A percentile compares a stretch with the other conserved stretches of the same genome.
Conservation (phyloP, 1,140 invertebrate genomes). For the Zaprionus ghesquierei region DNA sequence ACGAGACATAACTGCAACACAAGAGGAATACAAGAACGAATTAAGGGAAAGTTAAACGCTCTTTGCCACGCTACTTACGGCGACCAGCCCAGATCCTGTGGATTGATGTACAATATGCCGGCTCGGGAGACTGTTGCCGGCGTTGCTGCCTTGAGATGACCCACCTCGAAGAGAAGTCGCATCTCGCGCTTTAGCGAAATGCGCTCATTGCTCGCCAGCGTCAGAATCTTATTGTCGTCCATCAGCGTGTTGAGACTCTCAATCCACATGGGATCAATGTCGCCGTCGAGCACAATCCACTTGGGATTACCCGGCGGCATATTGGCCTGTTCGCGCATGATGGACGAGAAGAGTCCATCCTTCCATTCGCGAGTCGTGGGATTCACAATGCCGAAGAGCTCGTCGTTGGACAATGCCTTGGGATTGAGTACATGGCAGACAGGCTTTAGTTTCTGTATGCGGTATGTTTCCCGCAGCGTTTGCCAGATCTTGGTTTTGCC, state of each 20-base stretch:
- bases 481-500: conserved; percentile 95
- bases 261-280: conserved; percentile 99
- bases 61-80: conserved; percentile 87
- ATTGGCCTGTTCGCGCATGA: conserved; percentile 97
- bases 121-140: conserved; percentile 97
- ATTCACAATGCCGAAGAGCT: conserved; percentile 97
- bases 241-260: conserved; percentile 95
- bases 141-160: conserved; percentile 95
- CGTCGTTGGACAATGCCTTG: conserved; percentile 97
- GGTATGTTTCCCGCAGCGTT: conserved; percentile 90
- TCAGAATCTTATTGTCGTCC: conserved; percentile 95
- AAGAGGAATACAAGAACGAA: background rate
- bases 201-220: conserved; percentile 96
- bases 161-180: conserved; percentile 97
- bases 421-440: conserved; percentile 95
- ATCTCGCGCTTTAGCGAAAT: conserved; percentile 95
- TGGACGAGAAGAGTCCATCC: conserved; percentile 95
- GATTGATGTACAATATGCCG: conserved; percentile 95
- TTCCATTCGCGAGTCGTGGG: conserved; percentile 98
- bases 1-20: conserved; percentile 89
- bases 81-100: conserved; percentile 98
- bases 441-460: conserved; percentile 90
- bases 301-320: conserved; percentile 89
- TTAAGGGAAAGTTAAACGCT: background rate
- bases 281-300: conserved; percentile 98